Base-by-base conservation (phyloP, 2,888 invertebrate genomes). In the Drosophila lutescens region DNA sequence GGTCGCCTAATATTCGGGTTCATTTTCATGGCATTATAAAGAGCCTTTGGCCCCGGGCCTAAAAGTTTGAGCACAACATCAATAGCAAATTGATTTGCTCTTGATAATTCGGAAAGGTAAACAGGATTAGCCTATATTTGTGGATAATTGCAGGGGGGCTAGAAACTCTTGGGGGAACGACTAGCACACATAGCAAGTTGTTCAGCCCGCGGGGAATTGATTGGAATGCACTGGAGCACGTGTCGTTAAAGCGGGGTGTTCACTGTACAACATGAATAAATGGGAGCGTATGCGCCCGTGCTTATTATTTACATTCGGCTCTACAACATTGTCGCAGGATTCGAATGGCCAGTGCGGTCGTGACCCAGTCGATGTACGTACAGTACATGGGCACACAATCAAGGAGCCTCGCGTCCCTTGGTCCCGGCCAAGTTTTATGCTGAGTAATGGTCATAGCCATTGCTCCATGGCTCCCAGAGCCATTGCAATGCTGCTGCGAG, bases 11-110 rank as follows among this genome's bases (percentile, higher is more conserved):
- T 65, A 74, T 68, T 54, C 44, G 66, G 54, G 62, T 77, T 67
- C 62, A 77, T 72, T 62, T 76, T 68, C 61, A 54, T 58, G 46
- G 44, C 58, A 71, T 66, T 76, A 71, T 66, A 57, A 61, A 67
- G 44, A 50, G 74, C 54, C 40, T 38, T 26, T 34, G 36, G 44
- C 23, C 36, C 53, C 6, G 32, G 10, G 46, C 59, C 46, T 34
- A 63, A 62, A 55, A 62, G 55, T 40, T 54, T 50, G 51, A 51
- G 51, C 41, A 50, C 55, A 67, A 66, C 73, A 67, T 67, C 62
- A 72, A 76, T 72, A 40, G 73, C 62, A 77, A 77, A 77, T 76
- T 76, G 77, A 76, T 77, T 72, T 62, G 66, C 73, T 60, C 54
- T 57, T 77, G 66, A 77, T 73, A 75, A 72, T 61, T 76, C 63